Evolutionary conservation across 2,888 invertebrate genomes (phyloP).

Genomic region (Hirtodrosophila duncani): DNA sequence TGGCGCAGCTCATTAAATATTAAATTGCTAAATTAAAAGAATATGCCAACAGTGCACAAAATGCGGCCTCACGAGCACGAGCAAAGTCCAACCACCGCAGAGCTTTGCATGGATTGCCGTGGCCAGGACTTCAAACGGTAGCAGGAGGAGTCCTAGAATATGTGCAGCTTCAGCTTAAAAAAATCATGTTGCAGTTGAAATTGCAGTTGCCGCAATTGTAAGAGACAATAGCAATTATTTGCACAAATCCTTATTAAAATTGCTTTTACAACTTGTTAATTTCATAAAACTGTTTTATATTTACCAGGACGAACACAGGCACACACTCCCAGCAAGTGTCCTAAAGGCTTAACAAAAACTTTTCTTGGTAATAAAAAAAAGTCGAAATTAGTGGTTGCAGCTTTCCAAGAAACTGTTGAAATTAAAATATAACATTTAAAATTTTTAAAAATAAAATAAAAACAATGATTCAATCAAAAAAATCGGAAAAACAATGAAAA

Average conservation of each 20-base stretch:
- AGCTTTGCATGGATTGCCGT: no score
- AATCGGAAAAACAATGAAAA: no score
- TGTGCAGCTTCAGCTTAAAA: conserved; percentile 55
- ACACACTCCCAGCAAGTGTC: not conserved
- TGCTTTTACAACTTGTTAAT: conserved; percentile 67
- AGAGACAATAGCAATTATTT: conserved; percentile 46
- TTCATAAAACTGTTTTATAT: conserved; percentile 29
- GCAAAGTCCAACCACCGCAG: conserved; percentile 22
- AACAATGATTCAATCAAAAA: no score
- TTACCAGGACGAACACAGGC: conserved; percentile 9
- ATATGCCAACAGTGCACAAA: conserved; percentile 60
- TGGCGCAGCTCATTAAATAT: conserved; percentile 65
- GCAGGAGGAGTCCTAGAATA: no score
- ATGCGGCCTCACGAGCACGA: conserved; percentile 7
- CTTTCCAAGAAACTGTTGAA: no score
- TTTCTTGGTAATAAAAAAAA: no score
- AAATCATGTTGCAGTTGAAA: not conserved
- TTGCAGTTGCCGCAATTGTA: conserved; percentile 16
- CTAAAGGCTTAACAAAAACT: no score
- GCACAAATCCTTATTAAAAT: conserved; percentile 56
- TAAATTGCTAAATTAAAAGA: conserved; percentile 70
- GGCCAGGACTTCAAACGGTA: no score
- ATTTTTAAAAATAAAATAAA: no score
- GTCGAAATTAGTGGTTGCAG: no score
- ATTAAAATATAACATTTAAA: no score